Base-by-base conservation (phyloP, 2,888 invertebrate genomes). In the Cryptus viduatorius region DNA sequence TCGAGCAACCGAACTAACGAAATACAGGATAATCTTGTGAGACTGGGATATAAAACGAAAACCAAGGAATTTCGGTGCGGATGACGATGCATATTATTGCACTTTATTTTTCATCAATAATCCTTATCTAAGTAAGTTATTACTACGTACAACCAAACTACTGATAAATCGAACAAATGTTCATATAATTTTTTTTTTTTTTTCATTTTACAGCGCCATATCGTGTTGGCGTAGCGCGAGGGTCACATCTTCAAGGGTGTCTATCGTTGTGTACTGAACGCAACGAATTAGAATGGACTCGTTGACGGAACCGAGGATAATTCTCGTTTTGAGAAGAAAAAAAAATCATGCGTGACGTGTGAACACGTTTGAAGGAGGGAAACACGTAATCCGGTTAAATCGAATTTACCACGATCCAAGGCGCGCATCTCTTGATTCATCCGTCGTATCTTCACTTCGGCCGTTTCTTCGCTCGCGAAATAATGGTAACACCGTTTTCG, bases 321-420 rank as follows among this genome's bases (percentile, higher is more conserved):
- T 42, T 42, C 59, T 59, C 59, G 59, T 44, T 14, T 59, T 44
- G 72, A 29, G 44, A 67, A 56, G 42, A 79, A 48, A 16, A 19
- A 29, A 56, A 72, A 50, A 78, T 59, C 77, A 78, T 77, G 82
- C 77, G 16, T 16, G 68, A 77, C 69, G 59, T 44, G 46, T 16
- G 29, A 48, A 7, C 48, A 24, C 19, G 53, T 12, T n/a, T 16
- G 37, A 48, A 48, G 29, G 14, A 5, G 37, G 24, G 29, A 48
- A 19, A 16, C 24, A 48, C n/a, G 73, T 61, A 80, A 73, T 65
- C 73, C 59, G 19, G 14, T 79, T n/a, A 14, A 59, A 72, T 73
- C 72, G 72, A 72, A 73, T 82, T 82, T 82, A 82, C 82, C 82
- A 73, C 77, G 77, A 8, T 76, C 24, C 29, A 71, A 48, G 59